Evolutionary conservation across 2,888 invertebrate genomes (phyloP), one percentile per base, ranked within the genome.

Genomic region (Ditylenchus weischeri): DNA sequence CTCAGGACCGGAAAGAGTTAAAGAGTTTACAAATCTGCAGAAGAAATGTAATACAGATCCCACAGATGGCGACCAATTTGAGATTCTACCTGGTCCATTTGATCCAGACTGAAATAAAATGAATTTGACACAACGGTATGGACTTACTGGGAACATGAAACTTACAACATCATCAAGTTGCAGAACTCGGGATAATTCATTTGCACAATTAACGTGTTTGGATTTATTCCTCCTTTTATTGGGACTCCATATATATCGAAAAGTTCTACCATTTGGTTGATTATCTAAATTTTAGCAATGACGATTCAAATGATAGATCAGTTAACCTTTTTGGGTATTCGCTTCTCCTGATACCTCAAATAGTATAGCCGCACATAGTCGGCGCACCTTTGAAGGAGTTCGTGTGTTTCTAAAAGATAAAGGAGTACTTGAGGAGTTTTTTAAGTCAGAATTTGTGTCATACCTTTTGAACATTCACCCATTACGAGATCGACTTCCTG

Each of bases 1-100:
- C 1, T 54, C 7, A 5, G 11, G 10, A 54, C 5, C 54, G n/a
- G n/a, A 54, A 54, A 54, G 2, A 21, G 1, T 54, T 3, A 54
- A 54, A 54, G 10, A 23, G 48, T 48, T 62, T 21, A 62, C 62
- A 62, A 62, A 7, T 47, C 48, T 15, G 43, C 19, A 19, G 62
- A 62, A 47, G 62, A 62, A n/a, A 62, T 62, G 48, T 62, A 62
- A 62, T 62, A 62, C 18, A 47, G 13, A 11, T 47, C 48, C 62
- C 62, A 62, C 43, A 43, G 18, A 62, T 21, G 43, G 10, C 47
- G 43, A 7, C 62, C 62, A 38, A 47, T 23, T 48, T n/a, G 29
- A 0, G 29, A 19, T 36, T 38, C 47, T 10, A 29, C 5, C 18
- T 38, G 18, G 21, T 47, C 15, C 57, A 57, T 15, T 66, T 67